Evolutionary conservation across 2,797 vertebrate genomes (phyloP), one percentile per base, ranked within the genome.

Genomic region (Poeciliopsis paucimaculata): DNA sequence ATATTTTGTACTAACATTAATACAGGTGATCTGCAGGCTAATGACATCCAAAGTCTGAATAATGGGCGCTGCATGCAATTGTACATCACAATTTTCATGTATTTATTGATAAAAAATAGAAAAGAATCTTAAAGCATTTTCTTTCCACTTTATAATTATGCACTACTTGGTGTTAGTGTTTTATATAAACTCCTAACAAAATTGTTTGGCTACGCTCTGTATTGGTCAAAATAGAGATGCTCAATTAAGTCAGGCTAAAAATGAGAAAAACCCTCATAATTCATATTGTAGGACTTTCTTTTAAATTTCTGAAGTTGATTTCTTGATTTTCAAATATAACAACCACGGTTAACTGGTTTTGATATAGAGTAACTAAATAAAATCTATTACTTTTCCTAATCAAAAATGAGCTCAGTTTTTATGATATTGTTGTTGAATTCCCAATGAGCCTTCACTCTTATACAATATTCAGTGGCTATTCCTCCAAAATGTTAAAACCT

Each of bases 171-270:
- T 64, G 16, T 36, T 28, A 12, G 26, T 60, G 11, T 60, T 26
- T 60, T 31, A 34, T 15, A 64, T 64, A 34, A 64, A 18, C 31
- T 36, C 31, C 60, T 34, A 36, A 18, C 31, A 36, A 18, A 2
- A 62, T 34, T 34, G 15, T 68, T 41, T 41, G 64, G 36, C 64
- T 68, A 23, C 11, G 9, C 62, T 66, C 34, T 66, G 62, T 23
- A 78, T 80, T 47, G 55, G 76, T 77, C 75, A 74, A 78, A 82
- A 66, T 79, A 18, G 26, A 73, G 62, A 79, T 34, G 43, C 75
- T 79, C 28, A 31, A 1, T 20, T n/a, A n/a, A 68, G 15, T 34
- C 28, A 46, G 39, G 72, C 16, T 47, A 51, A 78, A 81, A 74
- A 39, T 57, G 73, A 64, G 66, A 36, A 64, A 77, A 10, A 60